phyloP scores from a whole-genome alignment of 2,888 invertebrate genomes.

The Plebejus anna region DNA sequence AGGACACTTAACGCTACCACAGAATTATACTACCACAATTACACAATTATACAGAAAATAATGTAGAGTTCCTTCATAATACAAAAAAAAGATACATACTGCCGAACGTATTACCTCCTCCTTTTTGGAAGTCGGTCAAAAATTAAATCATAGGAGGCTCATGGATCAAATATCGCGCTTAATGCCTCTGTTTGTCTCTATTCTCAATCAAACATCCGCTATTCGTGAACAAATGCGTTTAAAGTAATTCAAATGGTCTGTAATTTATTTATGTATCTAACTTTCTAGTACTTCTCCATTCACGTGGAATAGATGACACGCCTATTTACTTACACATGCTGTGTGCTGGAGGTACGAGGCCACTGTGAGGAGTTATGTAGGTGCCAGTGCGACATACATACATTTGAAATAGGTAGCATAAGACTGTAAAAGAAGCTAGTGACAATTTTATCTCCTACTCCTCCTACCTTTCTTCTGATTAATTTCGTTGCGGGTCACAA shows the following conservation, averaged over 20 bases:
- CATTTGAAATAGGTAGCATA: neutral
- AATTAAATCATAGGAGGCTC: neutral
- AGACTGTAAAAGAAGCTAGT: neutral
- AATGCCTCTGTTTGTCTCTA: neutral
- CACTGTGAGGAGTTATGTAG: neutral
- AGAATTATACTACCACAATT: no score
- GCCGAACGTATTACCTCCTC: no score
- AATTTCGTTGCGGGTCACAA: no score
- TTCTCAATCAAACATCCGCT: constrained; percentile 16
- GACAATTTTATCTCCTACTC: neutral
- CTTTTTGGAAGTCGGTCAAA: neutral
- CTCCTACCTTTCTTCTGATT: no score
- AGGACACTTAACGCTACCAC: no score
- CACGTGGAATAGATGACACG: constrained; percentile 32
- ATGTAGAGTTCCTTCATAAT: no score
- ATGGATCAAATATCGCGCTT: neutral
- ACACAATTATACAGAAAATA: no score
- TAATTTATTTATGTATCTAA: constrained; percentile 34
- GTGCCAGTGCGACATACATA: neutral
- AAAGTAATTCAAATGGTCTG: constrained; percentile 24
- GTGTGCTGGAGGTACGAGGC: neutral
- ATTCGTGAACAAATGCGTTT: constrained; percentile 25
- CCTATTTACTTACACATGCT: constrained; percentile 17
- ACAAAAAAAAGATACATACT: neutral
- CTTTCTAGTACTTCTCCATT: constrained; percentile 34